Evolutionary conservation across 2,888 invertebrate genomes (phyloP), one percentile per base, ranked within the genome.

Genomic region (Hypercompe scribonia): DNA sequence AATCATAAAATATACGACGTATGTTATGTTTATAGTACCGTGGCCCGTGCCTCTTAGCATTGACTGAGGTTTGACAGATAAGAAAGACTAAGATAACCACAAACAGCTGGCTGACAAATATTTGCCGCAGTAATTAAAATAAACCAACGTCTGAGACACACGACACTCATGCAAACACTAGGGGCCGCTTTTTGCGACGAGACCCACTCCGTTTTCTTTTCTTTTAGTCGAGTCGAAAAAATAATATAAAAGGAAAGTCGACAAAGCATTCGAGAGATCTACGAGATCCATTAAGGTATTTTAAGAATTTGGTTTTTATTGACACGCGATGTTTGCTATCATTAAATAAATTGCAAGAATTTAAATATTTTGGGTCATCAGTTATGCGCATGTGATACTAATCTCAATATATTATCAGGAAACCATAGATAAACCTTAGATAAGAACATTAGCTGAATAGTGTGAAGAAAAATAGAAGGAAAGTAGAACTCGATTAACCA

Each of bases 1-100:
- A 78, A 79, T 78, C 72, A 77, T 84, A 81, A 83, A 81, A 78
- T 76, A 68, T 72, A 65, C 69, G 72, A 68, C 78, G 76, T 76
- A 69, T 80, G 70, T 81, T 81, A 81, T 85, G 81, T 87, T 87
- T 88, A 84, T 83, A 78, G 82, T 87, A 84, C 81, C 86, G 80
- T 89, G 88, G 91, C 91, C 90, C 93, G 94, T 92, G 93, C 91
- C 90, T 88, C 89, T 84, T 87, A 93, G 92, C 94, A 95, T 95
- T 94, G 95, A 95, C 95, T 94, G 93, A 89, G 93, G 92, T 95
- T 95, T 95, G 95, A 94, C 95, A 95, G 95, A 95, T 95, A 95
- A 95, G 88, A 88, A 95, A 95, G 88, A 88, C 88, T 81, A 81
- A 92, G 95, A 94, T 95, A 94, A 94, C 90, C 87, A 88, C 86